These are phyloP conservation scores for Nasonia vitripennis DNA, from an alignment of 1,140 invertebrate genomes.

Conservation along the genomic window DNA sequence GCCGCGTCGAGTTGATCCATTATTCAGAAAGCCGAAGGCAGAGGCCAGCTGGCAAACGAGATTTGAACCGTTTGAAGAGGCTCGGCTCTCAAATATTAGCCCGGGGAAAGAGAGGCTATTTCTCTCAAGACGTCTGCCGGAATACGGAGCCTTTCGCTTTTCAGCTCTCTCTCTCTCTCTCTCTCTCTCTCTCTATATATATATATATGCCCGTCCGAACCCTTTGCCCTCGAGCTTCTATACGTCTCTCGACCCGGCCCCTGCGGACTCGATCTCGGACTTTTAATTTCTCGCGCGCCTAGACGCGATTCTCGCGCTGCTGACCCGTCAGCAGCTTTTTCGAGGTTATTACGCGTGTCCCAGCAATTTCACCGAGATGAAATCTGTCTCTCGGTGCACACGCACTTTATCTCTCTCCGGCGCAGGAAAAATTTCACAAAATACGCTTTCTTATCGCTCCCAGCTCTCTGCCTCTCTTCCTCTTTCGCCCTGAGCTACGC, in stretches of 20 bases:
- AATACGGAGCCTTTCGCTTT: conserved; percentile 30
- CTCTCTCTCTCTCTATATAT: background rate
- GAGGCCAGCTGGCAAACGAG: conserved; percentile 54
- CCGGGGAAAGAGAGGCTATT: conserved; percentile 34
- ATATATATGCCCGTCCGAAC: background rate
- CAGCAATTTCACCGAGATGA: background rate
- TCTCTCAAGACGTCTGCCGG: conserved; percentile 42
- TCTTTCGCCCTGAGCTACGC: background rate
- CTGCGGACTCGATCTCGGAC: background rate
- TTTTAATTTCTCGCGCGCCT: background rate
- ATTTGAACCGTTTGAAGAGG: conserved; percentile 56
- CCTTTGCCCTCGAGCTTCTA: background rate
- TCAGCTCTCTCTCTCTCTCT: background rate
- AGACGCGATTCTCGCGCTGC: background rate
- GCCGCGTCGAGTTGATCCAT: conserved; percentile 55
- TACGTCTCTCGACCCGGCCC: background rate
- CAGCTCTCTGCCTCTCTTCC: background rate
- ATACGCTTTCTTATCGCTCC: background rate
- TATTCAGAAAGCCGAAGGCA: conserved; percentile 58
- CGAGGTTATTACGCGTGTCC: background rate
- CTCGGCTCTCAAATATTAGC: conserved; percentile 57
- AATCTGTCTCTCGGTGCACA: background rate
- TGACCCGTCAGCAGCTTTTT: background rate
- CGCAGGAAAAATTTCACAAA: background rate
- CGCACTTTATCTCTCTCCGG: background rate